Evolutionary conservation across 2,888 invertebrate species (phyloP).

Genomic region (Lochmaea capreae): DNA sequence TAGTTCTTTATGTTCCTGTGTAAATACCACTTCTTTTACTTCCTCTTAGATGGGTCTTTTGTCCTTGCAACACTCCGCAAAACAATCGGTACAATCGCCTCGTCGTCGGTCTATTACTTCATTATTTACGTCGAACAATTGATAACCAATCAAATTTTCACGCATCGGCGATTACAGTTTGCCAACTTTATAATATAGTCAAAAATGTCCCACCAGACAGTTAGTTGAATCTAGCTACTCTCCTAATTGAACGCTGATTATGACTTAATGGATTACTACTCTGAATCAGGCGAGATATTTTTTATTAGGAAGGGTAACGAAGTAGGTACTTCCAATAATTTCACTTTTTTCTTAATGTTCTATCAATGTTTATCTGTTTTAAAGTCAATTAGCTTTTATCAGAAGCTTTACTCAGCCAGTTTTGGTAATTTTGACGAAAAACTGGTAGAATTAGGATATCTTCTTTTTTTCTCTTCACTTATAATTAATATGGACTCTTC

Average conservation of each 20-base stretch:
- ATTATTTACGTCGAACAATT: conserved; percentile 35
- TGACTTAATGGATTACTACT: conserved; percentile 3
- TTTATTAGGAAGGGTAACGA: not conserved
- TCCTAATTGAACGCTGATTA: conserved; percentile 21
- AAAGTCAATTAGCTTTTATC: no score
- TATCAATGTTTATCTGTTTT: no score
- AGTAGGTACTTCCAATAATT: not conserved
- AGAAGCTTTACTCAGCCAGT: no score
- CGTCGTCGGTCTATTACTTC: conserved; percentile 20
- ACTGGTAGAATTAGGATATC: no score
- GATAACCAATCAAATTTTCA: conserved; percentile 35
- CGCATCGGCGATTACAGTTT: conserved; percentile 26
- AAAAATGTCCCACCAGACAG: conserved; percentile 18
- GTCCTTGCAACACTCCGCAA: conserved; percentile 9
- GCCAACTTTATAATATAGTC: conserved; percentile 18
- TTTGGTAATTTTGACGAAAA: no score
- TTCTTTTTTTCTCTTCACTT: no score
- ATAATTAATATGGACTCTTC: no score
- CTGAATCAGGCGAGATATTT: not conserved
- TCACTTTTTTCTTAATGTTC: not conserved
- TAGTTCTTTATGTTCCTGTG: not conserved
- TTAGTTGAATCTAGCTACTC: conserved; percentile 14
- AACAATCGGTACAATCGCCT: conserved; percentile 23
- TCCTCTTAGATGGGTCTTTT: not conserved
- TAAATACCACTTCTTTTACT: not conserved